Evolutionary conservation across 2,113 vertebrate genomes (phyloP), one percentile per base, ranked within the genome.

Genomic region (Potamarius usumacintae): DNA sequence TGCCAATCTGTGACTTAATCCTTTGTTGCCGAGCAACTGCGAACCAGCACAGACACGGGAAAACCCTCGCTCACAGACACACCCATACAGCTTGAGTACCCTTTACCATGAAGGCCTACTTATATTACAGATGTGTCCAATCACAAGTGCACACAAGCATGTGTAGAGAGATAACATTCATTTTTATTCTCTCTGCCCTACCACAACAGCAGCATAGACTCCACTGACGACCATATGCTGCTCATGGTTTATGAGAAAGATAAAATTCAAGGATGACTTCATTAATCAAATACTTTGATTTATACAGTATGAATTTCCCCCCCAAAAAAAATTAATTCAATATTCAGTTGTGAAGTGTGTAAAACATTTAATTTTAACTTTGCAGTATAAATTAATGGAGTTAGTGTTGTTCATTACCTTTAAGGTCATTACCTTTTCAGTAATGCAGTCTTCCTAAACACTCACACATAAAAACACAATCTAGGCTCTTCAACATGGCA

Each of bases 11-110:
- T 55, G 85, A 52, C 25, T 81, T 88, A 88, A 90, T 78, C 80
- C 57, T 27, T 83, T 42, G 89, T 90, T 90, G 81, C 87, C 25
- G 52, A 69, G 89, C 87, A 90, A 86, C 85, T 52, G 55, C 65
- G 30, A 74, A 83, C n/a, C 34, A 71, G 82, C 65, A 27, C 25
- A 79, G 71, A 53, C 84, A 86, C 63, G 74, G 65, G 85, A 81
- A 88, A 90, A 57, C 88, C 85, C 85, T 79, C 71, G 4, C 25
- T 50, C 50, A 78, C 63, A 11, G 63, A 83, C 63, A 79, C 87
- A 76, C 52, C 34, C 74, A 79, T 15, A 86, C 18, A 84, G 14
- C 20, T 67, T 30, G 12, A 42, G 69, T 7, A 82, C 34, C 50
- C 83, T 25, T 84, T 57, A 25, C 55, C 71, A 74, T 42, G 22